These are phyloP conservation scores for Thomomys bottae DNA, from an alignment of 2,113 vertebrate genomes.

Conservation along the genomic window DNA sequence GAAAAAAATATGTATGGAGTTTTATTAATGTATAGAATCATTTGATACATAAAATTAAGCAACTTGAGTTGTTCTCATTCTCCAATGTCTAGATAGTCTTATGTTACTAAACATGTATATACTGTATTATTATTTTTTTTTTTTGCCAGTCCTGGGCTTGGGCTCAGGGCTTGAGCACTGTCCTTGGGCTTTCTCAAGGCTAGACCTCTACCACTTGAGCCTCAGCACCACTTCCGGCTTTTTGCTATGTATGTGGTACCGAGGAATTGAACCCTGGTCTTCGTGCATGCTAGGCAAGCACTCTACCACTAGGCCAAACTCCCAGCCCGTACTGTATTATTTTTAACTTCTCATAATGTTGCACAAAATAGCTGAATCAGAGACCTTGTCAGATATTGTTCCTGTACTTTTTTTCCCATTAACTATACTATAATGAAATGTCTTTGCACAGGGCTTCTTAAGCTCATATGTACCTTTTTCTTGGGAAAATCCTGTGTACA, in stretches of 20 bases:
- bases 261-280: too few species aligned
- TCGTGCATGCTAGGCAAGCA: too few species aligned
- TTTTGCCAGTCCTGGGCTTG: too few species aligned
- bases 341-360: slow-evolving; percentile 31
- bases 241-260: too few species aligned
- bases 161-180: too few species aligned
- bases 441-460: neutral
- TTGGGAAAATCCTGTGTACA: neutral
- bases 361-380: neutral
- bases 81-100: neutral
- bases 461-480: neutral
- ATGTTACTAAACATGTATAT: neutral
- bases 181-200: too few species aligned
- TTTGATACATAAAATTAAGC: neutral
- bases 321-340: too few species aligned
- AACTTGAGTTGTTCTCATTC: neutral
- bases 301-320: too few species aligned
- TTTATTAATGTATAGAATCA: neutral
- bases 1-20: neutral
- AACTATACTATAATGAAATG: neutral
- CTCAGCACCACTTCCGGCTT: too few species aligned
- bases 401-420: neutral
- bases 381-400: neutral
- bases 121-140: too few species aligned
- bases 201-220: too few species aligned